phyloP scores from a whole-genome alignment of 1,140 invertebrate genomes.

The Coenobita brevimanus region DNA sequence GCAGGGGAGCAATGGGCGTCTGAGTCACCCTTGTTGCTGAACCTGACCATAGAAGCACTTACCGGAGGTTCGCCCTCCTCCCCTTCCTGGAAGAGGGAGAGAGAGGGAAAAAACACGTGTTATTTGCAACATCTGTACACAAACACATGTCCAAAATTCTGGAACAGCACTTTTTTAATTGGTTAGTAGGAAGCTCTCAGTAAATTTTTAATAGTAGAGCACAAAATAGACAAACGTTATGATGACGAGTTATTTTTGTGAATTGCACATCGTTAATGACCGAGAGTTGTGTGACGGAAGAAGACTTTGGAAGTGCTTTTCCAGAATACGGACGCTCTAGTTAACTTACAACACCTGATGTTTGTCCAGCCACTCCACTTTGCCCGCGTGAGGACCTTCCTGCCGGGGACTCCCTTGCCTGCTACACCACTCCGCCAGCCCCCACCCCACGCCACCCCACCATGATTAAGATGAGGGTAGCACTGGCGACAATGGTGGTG shows the following conservation, averaged over 20 bases:
- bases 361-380: conserved; percentile 43
- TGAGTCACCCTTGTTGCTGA: neutral
- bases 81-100: conserved; percentile 65
- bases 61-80: conserved; percentile 59
- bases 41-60: conserved; percentile 54
- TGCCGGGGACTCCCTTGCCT: neutral
- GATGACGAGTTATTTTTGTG: too few species aligned
- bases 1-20: neutral
- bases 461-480: too few species aligned
- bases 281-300: neutral
- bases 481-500: too few species aligned
- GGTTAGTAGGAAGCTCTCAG: conserved; percentile 36
- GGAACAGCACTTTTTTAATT: conserved; percentile 53
- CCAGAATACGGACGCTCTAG: conserved; percentile 32
- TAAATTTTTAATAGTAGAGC: conserved; percentile 17
- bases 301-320: neutral
- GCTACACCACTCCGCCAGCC: too few species aligned
- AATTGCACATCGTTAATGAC: neutral
- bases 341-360: conserved; percentile 41
- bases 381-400: conserved; percentile 8
- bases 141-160: conserved; percentile 58
- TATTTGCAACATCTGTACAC: conserved; percentile 64
- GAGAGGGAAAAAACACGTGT: conserved; percentile 62
- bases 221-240: too few species aligned
- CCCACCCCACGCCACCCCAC: too few species aligned